Conservation (phyloP, 64 coral and sea anemone species). For the Stylophora pistillata region DNA sequence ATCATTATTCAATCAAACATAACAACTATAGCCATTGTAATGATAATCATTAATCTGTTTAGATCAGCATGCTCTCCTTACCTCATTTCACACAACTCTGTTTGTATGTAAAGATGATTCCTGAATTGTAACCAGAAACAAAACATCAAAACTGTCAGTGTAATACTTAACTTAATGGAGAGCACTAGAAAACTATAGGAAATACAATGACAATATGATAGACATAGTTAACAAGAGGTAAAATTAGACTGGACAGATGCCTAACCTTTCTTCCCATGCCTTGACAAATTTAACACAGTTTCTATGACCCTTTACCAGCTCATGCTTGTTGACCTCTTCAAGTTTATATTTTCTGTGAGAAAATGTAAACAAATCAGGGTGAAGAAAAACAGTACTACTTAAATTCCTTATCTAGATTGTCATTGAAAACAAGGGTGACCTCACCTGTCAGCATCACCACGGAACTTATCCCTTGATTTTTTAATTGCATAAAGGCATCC, state of each 20-base stretch:
- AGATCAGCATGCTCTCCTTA: constrained; percentile 1
- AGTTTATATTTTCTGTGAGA: constrained; percentile 79
- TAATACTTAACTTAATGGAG: no score
- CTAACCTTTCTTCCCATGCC: constrained; percentile 98
- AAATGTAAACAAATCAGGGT: neutral
- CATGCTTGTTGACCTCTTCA: constrained; percentile 99
- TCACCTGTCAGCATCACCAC: constrained; percentile 97
- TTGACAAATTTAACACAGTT: constrained; percentile 96
- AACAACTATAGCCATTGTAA: no score
- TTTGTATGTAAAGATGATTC: constrained; percentile 95
- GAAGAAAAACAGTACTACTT: neutral
- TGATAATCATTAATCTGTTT: neutral
- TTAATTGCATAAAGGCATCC: constrained; percentile 91
- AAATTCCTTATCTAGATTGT: no score
- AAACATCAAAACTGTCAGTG: neutral
- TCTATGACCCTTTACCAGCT: constrained; percentile 75
- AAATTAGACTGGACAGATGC: neutral
- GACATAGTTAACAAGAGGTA: no score
- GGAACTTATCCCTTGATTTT: constrained; percentile 92
- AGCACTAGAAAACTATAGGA: no score
- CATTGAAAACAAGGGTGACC: neutral
- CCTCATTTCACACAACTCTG: constrained; percentile 98
- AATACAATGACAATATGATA: no score
- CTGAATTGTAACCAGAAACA: constrained; percentile 56
- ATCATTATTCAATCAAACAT: neutral